A percentile compares a stretch with the other conserved stretches of the same genome.
Conservation (phyloP, 2,888 invertebrate genomes). For the Caenorhabditis becei region DNA sequence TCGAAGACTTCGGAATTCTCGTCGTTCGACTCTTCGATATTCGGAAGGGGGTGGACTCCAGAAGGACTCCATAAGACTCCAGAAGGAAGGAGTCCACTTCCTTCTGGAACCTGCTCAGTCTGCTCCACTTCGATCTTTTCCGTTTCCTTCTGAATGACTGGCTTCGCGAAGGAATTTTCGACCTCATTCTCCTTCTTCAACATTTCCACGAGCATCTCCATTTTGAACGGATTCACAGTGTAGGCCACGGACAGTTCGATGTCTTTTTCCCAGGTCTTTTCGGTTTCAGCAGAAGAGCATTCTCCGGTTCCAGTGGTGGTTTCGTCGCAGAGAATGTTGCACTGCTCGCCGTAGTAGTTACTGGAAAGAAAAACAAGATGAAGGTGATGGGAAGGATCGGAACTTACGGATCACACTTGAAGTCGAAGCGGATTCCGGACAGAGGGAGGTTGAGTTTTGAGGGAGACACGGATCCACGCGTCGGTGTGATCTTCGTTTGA, state of each 20-base stretch:
- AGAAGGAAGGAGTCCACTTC: neutral
- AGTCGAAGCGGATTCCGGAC: constrained; percentile 22
- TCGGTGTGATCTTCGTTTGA: constrained; percentile 12
- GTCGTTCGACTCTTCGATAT: neutral
- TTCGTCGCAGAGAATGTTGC: neutral
- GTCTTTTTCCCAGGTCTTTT: neutral
- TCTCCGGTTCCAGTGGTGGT: neutral
- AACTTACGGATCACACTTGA: constrained; percentile 38
- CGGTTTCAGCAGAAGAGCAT: neutral
- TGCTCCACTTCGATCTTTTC: constrained; percentile 21
- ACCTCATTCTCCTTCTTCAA: constrained; percentile 41
- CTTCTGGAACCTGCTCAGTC: neutral
- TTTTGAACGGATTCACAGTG: constrained; percentile 16
- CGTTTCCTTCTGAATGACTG: no score
- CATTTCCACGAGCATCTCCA: constrained; percentile 27
- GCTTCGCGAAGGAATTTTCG: constrained; percentile 11
- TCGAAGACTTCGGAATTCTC: neutral
- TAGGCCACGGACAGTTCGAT: constrained; percentile 23
- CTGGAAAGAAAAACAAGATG: constrained; percentile 4
- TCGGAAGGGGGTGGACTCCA: no score
- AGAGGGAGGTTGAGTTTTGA: constrained; percentile 32
- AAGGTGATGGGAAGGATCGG: neutral
- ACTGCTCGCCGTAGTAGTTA: constrained; percentile 28
- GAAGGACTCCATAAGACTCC: no score
- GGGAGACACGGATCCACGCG: constrained; percentile 21